These are phyloP conservation scores for Paratrypauchen microcephalus DNA, from an alignment of 2,797 vertebrate genomes.

Conservation along the genomic window DNA sequence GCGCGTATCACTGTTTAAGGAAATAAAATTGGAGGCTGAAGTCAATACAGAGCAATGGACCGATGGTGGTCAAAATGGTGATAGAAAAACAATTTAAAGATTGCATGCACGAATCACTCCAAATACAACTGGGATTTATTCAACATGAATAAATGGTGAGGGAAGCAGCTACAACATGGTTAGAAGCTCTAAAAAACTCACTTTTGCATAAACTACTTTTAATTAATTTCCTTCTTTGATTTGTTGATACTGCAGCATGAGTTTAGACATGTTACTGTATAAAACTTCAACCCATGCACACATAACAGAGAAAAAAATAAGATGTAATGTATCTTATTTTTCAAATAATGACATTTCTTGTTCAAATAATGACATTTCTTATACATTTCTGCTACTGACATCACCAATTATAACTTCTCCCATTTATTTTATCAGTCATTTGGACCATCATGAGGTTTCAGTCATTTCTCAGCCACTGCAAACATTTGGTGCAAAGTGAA, in stretches of 20 bases:
- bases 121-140: no score
- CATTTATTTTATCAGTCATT: background rate
- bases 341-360: no score
- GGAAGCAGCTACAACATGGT: no score
- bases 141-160: no score
- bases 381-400: background rate
- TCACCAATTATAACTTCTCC: background rate
- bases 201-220: background rate
- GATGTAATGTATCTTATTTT: background rate
- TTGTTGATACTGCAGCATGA: background rate
- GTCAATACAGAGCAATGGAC: no score
- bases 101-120: no score
- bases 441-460: background rate
- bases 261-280: background rate
- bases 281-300: background rate
- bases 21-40: no score
- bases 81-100: no score
- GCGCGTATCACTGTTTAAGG: no score
- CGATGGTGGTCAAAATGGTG: no score
- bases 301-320: background rate
- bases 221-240: background rate
- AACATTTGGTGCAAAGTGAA: constrained; percentile 26
- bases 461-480: constrained; percentile 13
- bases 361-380: background rate
- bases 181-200: no score